Base-by-base conservation (phyloP, 2,888 invertebrate species). In the Timandra comae region DNA sequence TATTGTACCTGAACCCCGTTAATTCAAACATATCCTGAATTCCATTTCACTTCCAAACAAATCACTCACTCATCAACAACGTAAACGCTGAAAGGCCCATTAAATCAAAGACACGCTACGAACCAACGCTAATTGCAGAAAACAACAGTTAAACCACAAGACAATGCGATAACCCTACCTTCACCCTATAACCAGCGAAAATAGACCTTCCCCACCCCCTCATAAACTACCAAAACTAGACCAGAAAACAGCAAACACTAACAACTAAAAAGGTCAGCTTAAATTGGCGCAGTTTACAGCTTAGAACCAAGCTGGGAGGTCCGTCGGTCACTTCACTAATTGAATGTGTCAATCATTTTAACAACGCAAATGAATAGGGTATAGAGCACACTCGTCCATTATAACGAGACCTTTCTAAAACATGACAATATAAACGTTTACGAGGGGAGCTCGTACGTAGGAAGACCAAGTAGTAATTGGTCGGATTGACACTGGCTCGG, bases 321-420 rank as follows among this genome's bases (percentile, higher is more conserved):
- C 84, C 76, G 73, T 67, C 86, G 86, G 87, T 88, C 88, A 88
- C 87, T 84, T 81, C 73, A 78, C 90, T 91, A 91, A 91, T 91
- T 91, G 91, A 91, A 91, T 88, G 87, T 91, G 91, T 90, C 91
- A 91, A 91, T 91, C 91, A 91, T 87, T 87, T 88, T 91, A 91
- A 91, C 90, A 90, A 90, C 87, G 85, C 82, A 87, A 88, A 88
- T 84, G 79, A 86, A 84, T 81, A 76, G 79, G 69, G 76, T 71
- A 73, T 70, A 73, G 68, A 66, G 61, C 49, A 56, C 62, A 58
- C 51, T 39, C 58, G 56, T 43, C 79, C 75, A 74, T 47, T 47
- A 42, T 60, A 65, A 36, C 24, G 27, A 52, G 76, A 65, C 35
- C 72, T 58, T 47, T 57, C 42, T 29, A 31, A 43, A 36, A 41